Evolutionary conservation across 2,888 invertebrate genomes (phyloP).

Genomic region (Clitarchus hookeri): DNA sequence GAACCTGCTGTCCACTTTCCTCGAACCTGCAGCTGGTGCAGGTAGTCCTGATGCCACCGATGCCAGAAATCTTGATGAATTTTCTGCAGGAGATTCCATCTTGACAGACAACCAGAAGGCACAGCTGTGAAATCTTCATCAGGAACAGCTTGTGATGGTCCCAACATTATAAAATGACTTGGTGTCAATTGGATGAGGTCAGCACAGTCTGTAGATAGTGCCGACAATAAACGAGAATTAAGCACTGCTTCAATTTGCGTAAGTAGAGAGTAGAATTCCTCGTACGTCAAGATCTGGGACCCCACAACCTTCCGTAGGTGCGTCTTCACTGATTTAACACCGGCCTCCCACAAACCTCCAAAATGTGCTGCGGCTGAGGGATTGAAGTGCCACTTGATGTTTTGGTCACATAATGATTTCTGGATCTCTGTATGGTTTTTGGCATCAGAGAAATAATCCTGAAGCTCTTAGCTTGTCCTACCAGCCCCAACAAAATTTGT

Average conservation of each 20-base stretch:
- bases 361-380: too few relatives aligned
- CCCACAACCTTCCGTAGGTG: not conserved
- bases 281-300: not conserved
- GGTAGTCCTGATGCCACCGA: not conserved
- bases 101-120: not conserved
- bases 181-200: conserved; percentile 27
- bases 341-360: too few relatives aligned
- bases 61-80: conserved; percentile 26
- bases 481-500: conserved; percentile 50
- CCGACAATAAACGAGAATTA: conserved; percentile 17
- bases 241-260: conserved; percentile 21
- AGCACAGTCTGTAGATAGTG: conserved; percentile 23
- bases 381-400: too few relatives aligned
- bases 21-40: not conserved
- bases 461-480: not conserved
- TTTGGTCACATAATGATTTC: too few relatives aligned
- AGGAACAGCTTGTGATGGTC: too few relatives aligned
- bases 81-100: conserved; percentile 26
- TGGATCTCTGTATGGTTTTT: too few relatives aligned
- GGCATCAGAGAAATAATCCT: not conserved
- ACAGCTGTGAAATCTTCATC: conserved; percentile 16
- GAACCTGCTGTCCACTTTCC: not conserved
- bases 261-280: not conserved
- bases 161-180: conserved; percentile 23
- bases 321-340: too few relatives aligned